These are phyloP conservation scores for Tiliqua scincoides DNA, from an alignment of 2,113 vertebrate species.

Conservation along the genomic window DNA sequence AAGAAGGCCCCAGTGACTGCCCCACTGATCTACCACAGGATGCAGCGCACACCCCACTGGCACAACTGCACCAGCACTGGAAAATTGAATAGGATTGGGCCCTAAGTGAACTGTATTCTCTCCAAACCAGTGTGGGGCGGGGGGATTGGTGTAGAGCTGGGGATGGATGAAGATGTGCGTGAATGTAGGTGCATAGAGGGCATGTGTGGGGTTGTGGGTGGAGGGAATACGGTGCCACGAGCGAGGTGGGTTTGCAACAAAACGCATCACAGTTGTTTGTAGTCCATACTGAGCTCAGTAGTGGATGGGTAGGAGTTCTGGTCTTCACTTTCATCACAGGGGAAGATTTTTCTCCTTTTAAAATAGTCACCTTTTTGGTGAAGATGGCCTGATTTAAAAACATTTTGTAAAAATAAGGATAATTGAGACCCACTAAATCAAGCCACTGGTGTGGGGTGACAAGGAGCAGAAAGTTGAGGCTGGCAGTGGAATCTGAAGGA, in stretches of 20 bases:
- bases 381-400: neutral
- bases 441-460: neutral
- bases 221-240: neutral
- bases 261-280: neutral
- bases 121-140: too few species aligned
- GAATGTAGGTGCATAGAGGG: neutral
- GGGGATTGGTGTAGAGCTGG: neutral
- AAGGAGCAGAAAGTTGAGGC: neutral
- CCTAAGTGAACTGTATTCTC: too few species aligned
- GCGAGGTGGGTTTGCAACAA: neutral
- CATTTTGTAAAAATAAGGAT: neutral
- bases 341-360: neutral
- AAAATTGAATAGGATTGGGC: too few species aligned
- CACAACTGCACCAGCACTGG: too few species aligned
- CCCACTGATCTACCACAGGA: too few species aligned
- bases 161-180: neutral
- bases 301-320: neutral
- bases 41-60: too few species aligned
- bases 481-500: neutral
- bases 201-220: neutral
- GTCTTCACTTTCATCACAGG: neutral
- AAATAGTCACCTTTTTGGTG: neutral
- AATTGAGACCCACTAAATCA: neutral
- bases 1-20: too few species aligned
- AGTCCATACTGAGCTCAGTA: neutral